These are phyloP conservation scores for Limanda limanda DNA, from an alignment of 2,113 vertebrate species.

Conservation along the genomic window DNA sequence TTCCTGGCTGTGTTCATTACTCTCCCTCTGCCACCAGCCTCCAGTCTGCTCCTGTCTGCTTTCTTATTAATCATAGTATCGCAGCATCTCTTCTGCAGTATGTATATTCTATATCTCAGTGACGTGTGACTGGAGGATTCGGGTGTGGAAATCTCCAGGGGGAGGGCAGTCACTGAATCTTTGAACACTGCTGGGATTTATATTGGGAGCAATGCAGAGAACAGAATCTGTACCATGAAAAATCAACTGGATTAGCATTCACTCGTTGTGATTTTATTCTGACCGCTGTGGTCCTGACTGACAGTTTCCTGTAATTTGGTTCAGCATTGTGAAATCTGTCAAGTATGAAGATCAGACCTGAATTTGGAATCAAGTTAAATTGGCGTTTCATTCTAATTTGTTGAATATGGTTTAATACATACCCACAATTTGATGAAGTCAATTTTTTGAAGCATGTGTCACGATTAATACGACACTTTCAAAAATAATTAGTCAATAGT, in stretches of 20 bases:
- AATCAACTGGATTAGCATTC: constrained; percentile 22
- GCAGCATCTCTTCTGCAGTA: constrained; percentile 20
- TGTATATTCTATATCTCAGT: constrained; percentile 41
- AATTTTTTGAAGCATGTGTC: background rate
- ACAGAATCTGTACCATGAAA: background rate
- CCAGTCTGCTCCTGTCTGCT: constrained; percentile 12
- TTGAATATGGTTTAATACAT: constrained; percentile 8
- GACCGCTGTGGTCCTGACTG: constrained; percentile 4
- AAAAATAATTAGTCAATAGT: background rate
- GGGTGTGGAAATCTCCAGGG: constrained; percentile 19
- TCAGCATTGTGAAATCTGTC: constrained; percentile 2
- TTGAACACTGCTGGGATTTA: constrained; percentile 26
- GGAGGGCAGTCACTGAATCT: background rate
- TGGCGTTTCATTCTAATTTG: constrained; percentile 7
- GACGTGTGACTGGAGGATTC: constrained; percentile 30
- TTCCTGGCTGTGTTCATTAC: background rate
- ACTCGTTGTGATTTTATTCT: constrained; percentile 15
- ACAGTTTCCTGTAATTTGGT: constrained; percentile 17
- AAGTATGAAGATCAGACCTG: background rate
- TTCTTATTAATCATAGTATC: constrained; percentile 32
- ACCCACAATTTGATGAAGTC: constrained; percentile 1
- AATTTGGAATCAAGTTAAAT: background rate
- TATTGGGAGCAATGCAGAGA: constrained; percentile 11
- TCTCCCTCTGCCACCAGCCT: constrained; percentile 2
- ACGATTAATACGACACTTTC: background rate